phyloP scores from a whole-genome alignment of 2,113 vertebrate species.

The Gadus macrocephalus region DNA sequence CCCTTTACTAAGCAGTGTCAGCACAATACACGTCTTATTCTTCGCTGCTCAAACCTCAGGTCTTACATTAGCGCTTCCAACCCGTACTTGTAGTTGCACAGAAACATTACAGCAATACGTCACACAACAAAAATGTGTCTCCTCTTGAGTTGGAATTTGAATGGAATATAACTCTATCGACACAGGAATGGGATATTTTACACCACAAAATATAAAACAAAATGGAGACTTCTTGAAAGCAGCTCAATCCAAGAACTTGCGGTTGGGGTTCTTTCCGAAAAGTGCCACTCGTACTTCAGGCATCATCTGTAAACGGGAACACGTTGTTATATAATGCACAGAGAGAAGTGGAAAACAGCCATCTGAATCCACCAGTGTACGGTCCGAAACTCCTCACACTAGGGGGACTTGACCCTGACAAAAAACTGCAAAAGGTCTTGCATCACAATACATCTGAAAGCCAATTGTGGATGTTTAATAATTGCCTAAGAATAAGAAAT shows the following conservation, averaged over 20 bases:
- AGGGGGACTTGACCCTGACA: too few species aligned
- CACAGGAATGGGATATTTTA: constrained; percentile 55
- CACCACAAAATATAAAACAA: constrained; percentile 50
- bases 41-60: constrained; percentile 10
- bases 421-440: too few species aligned
- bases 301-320: constrained; percentile 86
- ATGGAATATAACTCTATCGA: constrained; percentile 45
- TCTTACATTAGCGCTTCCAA: constrained; percentile 11
- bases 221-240: constrained; percentile 2
- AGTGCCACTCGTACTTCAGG: constrained; percentile 91
- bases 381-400: too few species aligned
- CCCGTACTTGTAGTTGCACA: constrained; percentile 26
- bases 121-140: constrained; percentile 51
- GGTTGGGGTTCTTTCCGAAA: constrained; percentile 92
- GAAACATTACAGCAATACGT: constrained; percentile 56
- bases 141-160: constrained; percentile 38
- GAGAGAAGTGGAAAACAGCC: background rate
- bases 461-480: too few species aligned
- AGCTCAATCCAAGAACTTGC: constrained; percentile 92
- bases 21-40: too few species aligned
- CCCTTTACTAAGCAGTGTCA: constrained; percentile 12
- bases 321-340: background rate
- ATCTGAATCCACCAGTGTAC: background rate
- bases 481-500: too few species aligned
- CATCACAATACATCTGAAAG: too few species aligned